Conservation (phyloP, 92 coral and sea anemone genomes). For the Zoanthus solanderi region DNA sequence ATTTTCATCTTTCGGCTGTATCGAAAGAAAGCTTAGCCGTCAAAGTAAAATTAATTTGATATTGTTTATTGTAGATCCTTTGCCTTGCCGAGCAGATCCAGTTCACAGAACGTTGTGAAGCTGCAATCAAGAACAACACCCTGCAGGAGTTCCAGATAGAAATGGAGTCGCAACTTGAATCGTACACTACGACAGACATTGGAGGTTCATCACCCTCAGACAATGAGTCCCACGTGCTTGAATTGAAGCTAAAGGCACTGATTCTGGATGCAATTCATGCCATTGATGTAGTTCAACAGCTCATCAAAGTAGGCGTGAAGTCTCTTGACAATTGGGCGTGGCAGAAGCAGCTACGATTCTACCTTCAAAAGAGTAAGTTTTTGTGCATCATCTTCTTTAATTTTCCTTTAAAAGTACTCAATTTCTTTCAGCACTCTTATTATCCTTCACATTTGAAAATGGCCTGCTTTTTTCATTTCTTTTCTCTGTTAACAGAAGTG, state of each 20-base stretch:
- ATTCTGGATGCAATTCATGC: constrained; percentile 97
- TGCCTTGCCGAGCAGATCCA: constrained; percentile 98
- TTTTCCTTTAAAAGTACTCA: neutral
- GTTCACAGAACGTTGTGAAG: constrained; percentile 98
- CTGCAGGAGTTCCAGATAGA: constrained; percentile 97
- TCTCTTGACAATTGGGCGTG: constrained; percentile 94
- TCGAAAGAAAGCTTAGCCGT: no score
- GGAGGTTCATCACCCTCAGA: constrained; percentile 77
- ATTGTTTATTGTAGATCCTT: constrained; percentile 66
- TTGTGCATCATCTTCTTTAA: neutral
- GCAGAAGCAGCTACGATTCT: constrained; percentile 98
- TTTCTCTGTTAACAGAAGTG: constrained; percentile 56
- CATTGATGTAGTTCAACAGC: constrained; percentile 91
- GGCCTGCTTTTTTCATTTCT: no score
- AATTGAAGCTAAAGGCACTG: constrained; percentile 92
- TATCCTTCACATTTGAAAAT: no score
- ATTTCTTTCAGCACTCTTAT: no score
- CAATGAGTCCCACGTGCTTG: constrained; percentile 84
- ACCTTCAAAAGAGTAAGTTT: constrained; percentile 77
- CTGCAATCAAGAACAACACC: constrained; percentile 86
- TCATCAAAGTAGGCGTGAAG: constrained; percentile 83
- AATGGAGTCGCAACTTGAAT: constrained; percentile 98
- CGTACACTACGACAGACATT: constrained; percentile 92
- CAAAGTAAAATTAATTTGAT: neutral
- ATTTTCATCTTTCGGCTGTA: no score